Evolutionary conservation across 2,113 vertebrate genomes (phyloP).

Genomic region (Nymphicus hollandicus): DNA sequence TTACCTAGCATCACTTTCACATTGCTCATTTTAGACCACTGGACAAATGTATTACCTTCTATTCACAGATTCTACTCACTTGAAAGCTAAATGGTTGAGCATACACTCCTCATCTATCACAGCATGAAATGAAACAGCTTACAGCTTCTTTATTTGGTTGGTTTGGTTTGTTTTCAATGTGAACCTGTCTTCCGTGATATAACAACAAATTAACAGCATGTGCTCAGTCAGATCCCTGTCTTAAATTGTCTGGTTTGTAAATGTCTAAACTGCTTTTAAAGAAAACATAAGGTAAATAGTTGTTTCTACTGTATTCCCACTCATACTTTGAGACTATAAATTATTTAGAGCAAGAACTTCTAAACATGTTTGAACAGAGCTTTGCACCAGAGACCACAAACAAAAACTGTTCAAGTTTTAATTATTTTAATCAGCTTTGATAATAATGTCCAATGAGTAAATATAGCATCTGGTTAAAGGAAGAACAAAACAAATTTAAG

Average conservation of each 20-base stretch:
- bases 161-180: not conserved
- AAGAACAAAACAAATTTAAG: not conserved
- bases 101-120: rapidly evolving
- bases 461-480: not conserved
- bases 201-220: not conserved
- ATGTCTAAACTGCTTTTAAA: not conserved
- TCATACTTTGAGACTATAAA: not conserved
- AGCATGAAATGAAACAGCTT: not conserved
- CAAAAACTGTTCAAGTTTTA: not conserved
- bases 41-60: not conserved
- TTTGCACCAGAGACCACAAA: not conserved
- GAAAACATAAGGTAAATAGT: not conserved
- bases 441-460: not conserved
- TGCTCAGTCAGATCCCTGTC: not conserved
- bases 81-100: not conserved
- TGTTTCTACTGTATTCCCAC: not conserved
- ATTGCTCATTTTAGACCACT: not conserved
- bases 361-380: not conserved
- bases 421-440: too few species aligned
- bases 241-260: not conserved
- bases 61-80: not conserved
- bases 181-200: not conserved
- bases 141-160: not conserved
- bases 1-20: not conserved
- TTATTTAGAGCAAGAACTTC: conserved; percentile 17